Percentiles rank a stretch among this genome's conserved stretches.
Conservation (phyloP, 2,888 invertebrate species). For the Drosophila monieri region DNA sequence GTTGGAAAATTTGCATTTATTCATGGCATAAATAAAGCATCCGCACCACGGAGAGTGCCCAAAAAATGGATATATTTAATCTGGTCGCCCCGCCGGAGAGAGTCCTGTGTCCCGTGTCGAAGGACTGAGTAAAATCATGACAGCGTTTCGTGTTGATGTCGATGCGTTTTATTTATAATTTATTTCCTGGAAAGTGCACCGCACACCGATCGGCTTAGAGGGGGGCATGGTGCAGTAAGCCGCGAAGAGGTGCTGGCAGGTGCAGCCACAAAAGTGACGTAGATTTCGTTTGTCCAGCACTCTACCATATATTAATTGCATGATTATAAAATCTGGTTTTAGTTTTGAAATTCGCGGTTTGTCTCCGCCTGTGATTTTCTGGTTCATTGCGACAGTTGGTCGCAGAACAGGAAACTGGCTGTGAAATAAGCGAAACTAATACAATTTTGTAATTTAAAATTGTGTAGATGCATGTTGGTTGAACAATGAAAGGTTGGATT, state of each 20-base stretch:
- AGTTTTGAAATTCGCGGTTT: constrained; percentile 42
- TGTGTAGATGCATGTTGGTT: too few species aligned
- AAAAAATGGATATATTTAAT: constrained; percentile 43
- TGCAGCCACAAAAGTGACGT: constrained; percentile 38
- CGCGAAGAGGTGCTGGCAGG: constrained; percentile 44
- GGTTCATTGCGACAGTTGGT: constrained; percentile 6
- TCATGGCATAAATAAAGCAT: constrained; percentile 74
- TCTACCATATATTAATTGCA: constrained; percentile 47
- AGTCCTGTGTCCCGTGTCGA: not conserved
- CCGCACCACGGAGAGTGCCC: constrained; percentile 14
- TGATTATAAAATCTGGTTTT: constrained; percentile 55
- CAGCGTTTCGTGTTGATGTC: constrained; percentile 34
- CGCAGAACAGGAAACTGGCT: constrained; percentile 1
- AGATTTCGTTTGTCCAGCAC: constrained; percentile 52
- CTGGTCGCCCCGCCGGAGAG: constrained; percentile 12
- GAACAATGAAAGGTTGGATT: too few species aligned
- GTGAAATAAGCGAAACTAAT: not conserved
- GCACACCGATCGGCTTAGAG: constrained; percentile 1
- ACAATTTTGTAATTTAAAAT: not conserved
- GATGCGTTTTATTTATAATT: constrained; percentile 46
- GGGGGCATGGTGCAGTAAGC: not conserved
- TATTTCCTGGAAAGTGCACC: constrained; percentile 34
- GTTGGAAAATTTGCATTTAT: constrained; percentile 73
- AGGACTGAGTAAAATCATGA: constrained; percentile 14
- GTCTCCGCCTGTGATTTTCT: not conserved